Base-by-base conservation (phyloP, 2,113 vertebrate genomes). In the Xyrauchen texanus region DNA sequence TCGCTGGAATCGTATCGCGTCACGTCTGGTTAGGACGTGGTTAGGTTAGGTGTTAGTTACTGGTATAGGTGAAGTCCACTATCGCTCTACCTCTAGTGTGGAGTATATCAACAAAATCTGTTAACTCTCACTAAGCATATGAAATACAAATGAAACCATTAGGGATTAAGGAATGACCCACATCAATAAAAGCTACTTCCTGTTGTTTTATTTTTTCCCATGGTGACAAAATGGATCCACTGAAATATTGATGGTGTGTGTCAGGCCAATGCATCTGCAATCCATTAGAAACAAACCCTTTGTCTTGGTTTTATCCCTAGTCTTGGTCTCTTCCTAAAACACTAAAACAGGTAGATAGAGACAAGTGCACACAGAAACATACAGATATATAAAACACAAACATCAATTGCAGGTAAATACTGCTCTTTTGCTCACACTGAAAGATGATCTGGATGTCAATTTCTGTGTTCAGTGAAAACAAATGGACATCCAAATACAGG, bases 161-260 rank as follows among this genome's bases (percentile, higher is more conserved):
- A 64, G 81, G 63, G 87, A 83, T 84, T 75, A 82, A 79, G 78
- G 21, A 65, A 90, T 75, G 82, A 87, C 80, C 77, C 67, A 74
- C 83, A 84, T 88, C 86, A 86, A 86, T 90, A 88, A 10, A 73
- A 89, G 88, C 86, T 79, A 87, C 72, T 85, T 89, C 89, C 86
- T 85, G 85, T 89, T 85, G 85, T 89, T 90, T 87, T 88, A 80
- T 85, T 83, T 76, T 83, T 86, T 76, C 21, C 11, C 57, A n/a
- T 34, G 47, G 66, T 76, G 81, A 86, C 90, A 88, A 92, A 91
- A 89, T 80, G 72, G 84, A 88, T 82, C 77, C 57, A 78, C 78
- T 93, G 85, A 92, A 92, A 92, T 91, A 92, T 92, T 92, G 88
- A 93, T 92, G 90, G 82, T 76, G 15, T 80, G 81, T 85, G 85